phyloP scores from a whole-genome alignment of 2,797 vertebrate species.

The Gymnothorax reevesii region DNA sequence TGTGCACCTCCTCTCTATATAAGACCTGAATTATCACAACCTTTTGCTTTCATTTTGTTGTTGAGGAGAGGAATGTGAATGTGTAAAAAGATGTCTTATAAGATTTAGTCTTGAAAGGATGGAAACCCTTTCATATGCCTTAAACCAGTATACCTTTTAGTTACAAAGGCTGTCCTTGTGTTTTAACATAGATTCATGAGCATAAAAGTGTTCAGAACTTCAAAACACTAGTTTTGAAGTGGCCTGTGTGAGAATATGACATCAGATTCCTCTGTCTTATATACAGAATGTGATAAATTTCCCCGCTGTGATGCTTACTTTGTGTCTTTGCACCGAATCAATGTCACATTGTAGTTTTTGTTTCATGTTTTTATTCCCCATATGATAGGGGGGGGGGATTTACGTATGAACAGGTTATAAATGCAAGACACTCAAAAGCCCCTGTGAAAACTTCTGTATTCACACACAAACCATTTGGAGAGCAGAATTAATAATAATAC shows the following conservation, averaged over 20 bases:
- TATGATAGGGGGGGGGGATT: background rate
- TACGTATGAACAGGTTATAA: background rate
- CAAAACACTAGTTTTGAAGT: background rate
- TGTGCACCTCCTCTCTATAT: background rate
- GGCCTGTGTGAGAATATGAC: background rate
- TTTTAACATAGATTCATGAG: background rate
- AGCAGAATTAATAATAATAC: background rate
- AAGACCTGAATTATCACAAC: background rate
- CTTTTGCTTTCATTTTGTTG: background rate
- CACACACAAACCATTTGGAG: background rate
- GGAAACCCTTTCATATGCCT: background rate
- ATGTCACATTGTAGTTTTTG: background rate
- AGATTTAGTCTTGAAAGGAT: background rate
- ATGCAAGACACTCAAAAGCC: background rate
- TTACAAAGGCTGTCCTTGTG: background rate
- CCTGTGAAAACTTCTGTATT: background rate
- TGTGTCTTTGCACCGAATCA: background rate
- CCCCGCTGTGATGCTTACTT: background rate
- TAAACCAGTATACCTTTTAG: background rate
- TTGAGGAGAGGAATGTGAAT: background rate
- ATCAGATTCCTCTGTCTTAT: background rate
- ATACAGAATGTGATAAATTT: background rate
- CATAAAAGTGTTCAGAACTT: background rate
- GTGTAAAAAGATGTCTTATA: background rate
- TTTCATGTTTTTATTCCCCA: background rate